Percentiles rank a stretch among this genome's conserved stretches.
These are phyloP conservation scores for Cyrtorhinus lividipennis DNA, from an alignment of 1,140 invertebrate genomes.

Conservation along the genomic window DNA sequence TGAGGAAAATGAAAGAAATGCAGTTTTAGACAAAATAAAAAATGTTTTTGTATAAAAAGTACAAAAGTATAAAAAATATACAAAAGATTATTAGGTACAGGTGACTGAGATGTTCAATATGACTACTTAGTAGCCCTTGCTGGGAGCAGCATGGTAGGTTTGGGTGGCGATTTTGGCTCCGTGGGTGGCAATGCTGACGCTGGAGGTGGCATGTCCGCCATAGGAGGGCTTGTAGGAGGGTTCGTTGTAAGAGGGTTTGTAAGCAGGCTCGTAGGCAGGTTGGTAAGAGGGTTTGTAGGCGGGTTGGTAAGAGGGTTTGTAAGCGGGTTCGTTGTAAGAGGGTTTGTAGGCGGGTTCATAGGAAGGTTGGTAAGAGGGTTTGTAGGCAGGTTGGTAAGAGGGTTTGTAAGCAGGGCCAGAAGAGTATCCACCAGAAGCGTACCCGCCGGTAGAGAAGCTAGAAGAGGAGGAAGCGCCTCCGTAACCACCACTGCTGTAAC, in stretches of 20 bases:
- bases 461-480: neutral
- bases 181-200: slow-evolving; percentile 1
- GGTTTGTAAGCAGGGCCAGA: neutral
- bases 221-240: slow-evolving; percentile 11
- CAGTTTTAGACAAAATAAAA: neutral
- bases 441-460: neutral
- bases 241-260: slow-evolving; percentile 6
- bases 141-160: neutral
- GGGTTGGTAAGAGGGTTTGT: neutral
- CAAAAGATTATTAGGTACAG: neutral
- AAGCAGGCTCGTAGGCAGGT: neutral
- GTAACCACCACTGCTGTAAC: neutral
- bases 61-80: neutral
- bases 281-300: slow-evolving; percentile 6
- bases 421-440: neutral
- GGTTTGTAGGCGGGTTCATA: neutral
- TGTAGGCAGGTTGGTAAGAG: neutral
- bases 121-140: neutral
- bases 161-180: slow-evolving; percentile 1
- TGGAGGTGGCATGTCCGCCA: neutral
- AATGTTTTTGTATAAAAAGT: neutral
- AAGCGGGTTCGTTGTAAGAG: neutral
- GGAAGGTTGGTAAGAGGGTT: neutral
- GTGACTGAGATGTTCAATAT: neutral
- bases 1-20: neutral